Evolutionary conservation across 2,888 invertebrate species (phyloP), one percentile per base, ranked within the genome.

Genomic region (Luperina testacea): DNA sequence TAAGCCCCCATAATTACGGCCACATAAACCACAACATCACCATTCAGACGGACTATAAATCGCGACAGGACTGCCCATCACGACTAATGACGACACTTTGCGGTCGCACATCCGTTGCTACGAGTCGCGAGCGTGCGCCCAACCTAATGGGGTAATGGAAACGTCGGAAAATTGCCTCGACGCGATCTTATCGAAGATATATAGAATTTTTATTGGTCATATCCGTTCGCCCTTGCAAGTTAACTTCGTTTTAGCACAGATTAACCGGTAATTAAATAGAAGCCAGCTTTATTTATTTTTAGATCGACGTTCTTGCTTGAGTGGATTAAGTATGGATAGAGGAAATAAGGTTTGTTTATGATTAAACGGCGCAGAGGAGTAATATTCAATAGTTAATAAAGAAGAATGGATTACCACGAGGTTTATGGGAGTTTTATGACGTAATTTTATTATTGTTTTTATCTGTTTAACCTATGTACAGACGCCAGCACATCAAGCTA

Each of bases 161-260:
- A 83, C 83, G 77, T 75, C 74, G 84, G 86, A 84, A 90, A 90
- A 90, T 90, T 90, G 85, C 87, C 74, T 78, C 51, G 38, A 63
- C 63, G 57, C 74, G 69, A 75, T 79, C 67, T 87, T 87, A 85
- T 87, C 83, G 75, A 61, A 76, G 80, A 84, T 86, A 77, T 83
- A 80, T 86, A 82, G 78, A 80, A 51, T 82, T 86, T 89, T 89
- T 81, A 89, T 84, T 79, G 78, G 69, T 72, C 78, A 84, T 82
- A 83, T 83, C 84, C 87, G 77, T 76, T 71, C 51, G 67, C 74
- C 75, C 38, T 65, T 32, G 38, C 77, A 61, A 78, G 74, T 78
- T 82, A 79, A 75, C 68, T 76, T 78, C 67, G 61, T 85, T 88
- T 83, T 63, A 75, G 68, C 76, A 61, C 57, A 71, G 78, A 83